Conservation (phyloP, 1,140 invertebrate species). For the Zaprionus lachaisei region DNA sequence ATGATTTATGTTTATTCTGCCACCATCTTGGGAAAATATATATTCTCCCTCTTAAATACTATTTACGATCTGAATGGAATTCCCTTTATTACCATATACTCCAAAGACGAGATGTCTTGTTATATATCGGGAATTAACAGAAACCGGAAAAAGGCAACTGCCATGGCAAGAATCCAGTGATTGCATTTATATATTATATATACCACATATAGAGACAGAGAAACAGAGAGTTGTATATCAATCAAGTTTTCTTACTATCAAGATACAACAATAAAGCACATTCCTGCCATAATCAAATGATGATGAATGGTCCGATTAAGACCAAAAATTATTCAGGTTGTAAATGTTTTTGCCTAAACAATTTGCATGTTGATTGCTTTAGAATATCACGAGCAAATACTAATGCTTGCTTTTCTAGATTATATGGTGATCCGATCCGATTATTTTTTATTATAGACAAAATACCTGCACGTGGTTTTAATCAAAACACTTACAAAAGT, state of each 20-base stretch:
- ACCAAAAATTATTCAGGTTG: not conserved
- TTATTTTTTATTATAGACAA: not conserved
- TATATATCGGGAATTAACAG: not conserved
- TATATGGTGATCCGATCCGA: not conserved
- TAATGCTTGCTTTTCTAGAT: not conserved
- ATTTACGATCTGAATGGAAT: slow-evolving; percentile 1
- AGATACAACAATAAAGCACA: not conserved
- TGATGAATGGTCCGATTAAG: not conserved
- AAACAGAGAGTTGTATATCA: not conserved
- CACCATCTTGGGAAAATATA: not conserved
- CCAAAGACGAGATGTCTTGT: not conserved
- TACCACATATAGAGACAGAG: no score
- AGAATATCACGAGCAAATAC: slow-evolving; percentile 2
- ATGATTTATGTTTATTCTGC: slow-evolving; percentile 9
- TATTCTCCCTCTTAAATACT: slow-evolving; percentile 1
- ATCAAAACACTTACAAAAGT: not conserved
- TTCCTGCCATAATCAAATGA: not conserved
- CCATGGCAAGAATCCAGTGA: not conserved
- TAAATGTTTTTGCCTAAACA: not conserved
- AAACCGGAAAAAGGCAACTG: not conserved
- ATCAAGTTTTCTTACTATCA: not conserved
- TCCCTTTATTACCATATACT: not conserved
- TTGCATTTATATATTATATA: no score
- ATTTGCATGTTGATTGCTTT: not conserved
- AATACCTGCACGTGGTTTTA: not conserved